A percentile compares a stretch with the other conserved stretches of the same genome.
phyloP scores from a whole-genome alignment of 2,113 vertebrate species.

The Chaenogobius annularis region DNA sequence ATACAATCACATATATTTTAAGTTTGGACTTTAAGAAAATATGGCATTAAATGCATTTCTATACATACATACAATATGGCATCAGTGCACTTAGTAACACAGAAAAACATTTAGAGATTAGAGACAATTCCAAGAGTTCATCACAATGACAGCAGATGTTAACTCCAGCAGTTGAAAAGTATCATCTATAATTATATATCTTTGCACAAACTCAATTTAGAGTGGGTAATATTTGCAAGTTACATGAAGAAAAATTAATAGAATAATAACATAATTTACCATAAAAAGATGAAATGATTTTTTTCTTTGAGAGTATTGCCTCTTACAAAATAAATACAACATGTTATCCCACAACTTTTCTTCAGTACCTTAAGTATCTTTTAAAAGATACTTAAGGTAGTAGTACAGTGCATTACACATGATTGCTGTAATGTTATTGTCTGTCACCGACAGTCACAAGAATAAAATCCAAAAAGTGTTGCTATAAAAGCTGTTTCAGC shows the following conservation, averaged over 20 bases:
- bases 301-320: neutral
- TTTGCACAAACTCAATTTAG: neutral
- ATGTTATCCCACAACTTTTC: neutral
- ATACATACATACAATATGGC: neutral
- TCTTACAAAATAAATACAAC: conserved; percentile 3
- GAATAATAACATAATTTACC: neutral
- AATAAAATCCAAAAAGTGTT: neutral
- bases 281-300: neutral
- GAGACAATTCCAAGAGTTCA: too few species aligned
- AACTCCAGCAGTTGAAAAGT: neutral
- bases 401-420: conserved; percentile 2
- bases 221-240: neutral
- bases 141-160: neutral
- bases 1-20: neutral
- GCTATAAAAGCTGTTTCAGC: neutral
- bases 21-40: neutral
- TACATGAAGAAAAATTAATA: neutral
- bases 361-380: too few species aligned
- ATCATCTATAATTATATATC: neutral
- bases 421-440: neutral
- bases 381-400: neutral
- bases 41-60: neutral
- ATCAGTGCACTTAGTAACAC: neutral
- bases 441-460: neutral
- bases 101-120: neutral